A percentile compares a stretch with the other conserved stretches of the same genome.
phyloP scores from a whole-genome alignment of 2,113 vertebrate species.

The Calypte anna region DNA sequence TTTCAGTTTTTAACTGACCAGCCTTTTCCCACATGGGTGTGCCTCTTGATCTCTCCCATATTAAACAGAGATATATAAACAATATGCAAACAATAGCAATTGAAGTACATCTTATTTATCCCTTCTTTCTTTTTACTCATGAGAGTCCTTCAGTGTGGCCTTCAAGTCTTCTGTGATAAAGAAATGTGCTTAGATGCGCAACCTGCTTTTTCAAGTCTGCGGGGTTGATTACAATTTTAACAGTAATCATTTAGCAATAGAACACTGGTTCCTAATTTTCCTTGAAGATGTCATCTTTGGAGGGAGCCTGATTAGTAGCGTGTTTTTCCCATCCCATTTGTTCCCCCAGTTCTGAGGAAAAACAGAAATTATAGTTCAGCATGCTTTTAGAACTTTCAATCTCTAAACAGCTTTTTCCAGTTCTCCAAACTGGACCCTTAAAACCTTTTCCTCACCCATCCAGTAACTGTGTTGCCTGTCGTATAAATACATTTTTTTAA shows the following conservation, averaged over 20 bases:
- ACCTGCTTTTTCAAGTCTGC: neutral
- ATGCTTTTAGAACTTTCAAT: neutral
- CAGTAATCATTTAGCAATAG: neutral
- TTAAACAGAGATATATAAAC: neutral
- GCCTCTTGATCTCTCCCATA: conserved; percentile 15
- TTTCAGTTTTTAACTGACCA: neutral
- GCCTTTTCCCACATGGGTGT: conserved; percentile 7
- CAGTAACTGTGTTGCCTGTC: neutral
- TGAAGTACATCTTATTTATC: neutral
- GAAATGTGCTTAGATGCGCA: neutral
- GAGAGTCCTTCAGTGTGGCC: neutral
- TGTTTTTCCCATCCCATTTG: neutral
- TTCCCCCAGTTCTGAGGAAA: neutral
- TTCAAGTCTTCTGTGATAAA: neutral
- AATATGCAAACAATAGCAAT: neutral
- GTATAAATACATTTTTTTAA: neutral
- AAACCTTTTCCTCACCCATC: neutral
- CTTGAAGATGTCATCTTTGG: neutral
- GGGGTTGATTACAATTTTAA: neutral
- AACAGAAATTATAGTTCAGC: neutral
- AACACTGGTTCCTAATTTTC: neutral
- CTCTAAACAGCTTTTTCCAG: neutral
- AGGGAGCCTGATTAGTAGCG: neutral
- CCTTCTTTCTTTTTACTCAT: neutral
- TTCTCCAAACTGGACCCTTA: neutral